Percentiles rank a stretch among this genome's conserved stretches.
Evolutionary conservation across 2,113 vertebrate species (phyloP).

Genomic region (Tursiops truncatus): DNA sequence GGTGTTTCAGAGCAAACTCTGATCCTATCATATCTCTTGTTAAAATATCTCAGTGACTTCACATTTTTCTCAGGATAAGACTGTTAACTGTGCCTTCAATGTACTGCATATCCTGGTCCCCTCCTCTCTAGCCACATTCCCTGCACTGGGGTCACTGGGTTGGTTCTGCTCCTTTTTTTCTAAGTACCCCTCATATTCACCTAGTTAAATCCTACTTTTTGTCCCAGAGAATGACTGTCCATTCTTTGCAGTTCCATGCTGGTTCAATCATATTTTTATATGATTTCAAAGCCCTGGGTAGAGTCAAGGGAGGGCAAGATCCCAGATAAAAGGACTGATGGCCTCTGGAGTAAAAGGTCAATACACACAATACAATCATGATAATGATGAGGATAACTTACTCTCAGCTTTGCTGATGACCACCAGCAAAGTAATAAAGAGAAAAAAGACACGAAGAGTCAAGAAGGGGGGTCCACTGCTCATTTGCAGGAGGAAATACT

Average conservation of each 20-base stretch:
- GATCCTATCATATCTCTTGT: background rate
- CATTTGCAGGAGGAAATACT: background rate
- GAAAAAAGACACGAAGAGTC: background rate
- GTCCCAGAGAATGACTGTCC: background rate
- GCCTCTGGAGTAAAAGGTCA: background rate
- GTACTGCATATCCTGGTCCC: background rate
- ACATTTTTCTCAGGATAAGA: background rate
- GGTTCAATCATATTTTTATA: background rate
- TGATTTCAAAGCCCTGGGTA: background rate
- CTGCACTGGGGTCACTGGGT: background rate
- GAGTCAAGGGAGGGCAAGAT: background rate
- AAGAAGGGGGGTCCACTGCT: background rate
- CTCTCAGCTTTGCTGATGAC: background rate
- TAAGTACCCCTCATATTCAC: background rate
- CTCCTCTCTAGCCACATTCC: background rate
- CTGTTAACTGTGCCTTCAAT: background rate
- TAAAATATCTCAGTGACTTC: background rate
- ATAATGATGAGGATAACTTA: background rate
- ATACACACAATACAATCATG: background rate
- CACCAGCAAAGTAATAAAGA: background rate
- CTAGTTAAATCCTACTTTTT: background rate
- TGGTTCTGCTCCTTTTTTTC: background rate
- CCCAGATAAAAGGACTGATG: background rate
- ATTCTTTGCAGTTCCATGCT: background rate
- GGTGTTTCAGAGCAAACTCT: background rate